Conservation (phyloP, 2,113 vertebrate genomes). For the Rousettus leschenaultii region DNA sequence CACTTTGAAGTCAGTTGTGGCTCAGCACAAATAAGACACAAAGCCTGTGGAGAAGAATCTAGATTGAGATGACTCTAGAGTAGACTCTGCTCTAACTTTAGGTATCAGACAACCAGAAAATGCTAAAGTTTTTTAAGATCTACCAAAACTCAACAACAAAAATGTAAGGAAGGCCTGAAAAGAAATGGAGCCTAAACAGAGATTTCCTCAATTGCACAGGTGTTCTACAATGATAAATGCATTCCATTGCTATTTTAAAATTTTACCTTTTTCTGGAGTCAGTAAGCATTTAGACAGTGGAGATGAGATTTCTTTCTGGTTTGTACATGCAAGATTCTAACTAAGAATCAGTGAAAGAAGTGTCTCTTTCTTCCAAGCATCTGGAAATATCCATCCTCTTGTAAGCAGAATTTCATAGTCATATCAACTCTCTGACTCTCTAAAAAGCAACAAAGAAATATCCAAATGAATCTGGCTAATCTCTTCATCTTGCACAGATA, state of each 20-base stretch:
- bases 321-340: not conserved
- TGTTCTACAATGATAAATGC: not conserved
- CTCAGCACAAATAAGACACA: not conserved
- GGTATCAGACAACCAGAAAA: not conserved
- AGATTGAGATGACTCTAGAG: not conserved
- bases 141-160: not conserved
- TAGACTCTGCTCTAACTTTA: not conserved
- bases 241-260: not conserved
- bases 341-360: not conserved
- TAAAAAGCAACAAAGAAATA: conserved; percentile 38
- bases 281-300: not conserved
- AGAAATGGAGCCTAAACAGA: not conserved
- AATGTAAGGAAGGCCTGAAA: not conserved
- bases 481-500: conserved; percentile 46
- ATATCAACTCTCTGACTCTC: conserved; percentile 16
- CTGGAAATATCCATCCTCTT: not conserved
- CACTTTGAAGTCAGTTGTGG: not conserved
- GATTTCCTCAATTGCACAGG: not conserved
- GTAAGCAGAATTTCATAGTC: not conserved
- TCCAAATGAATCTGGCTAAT: conserved; percentile 20
- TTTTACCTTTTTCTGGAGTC: not conserved
- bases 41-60: not conserved
- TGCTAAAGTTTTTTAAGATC: not conserved
- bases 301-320: not conserved
- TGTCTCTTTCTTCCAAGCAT: not conserved